Evolutionary conservation across 2,113 vertebrate species (phyloP), one percentile per base, ranked within the genome.

Genomic region (Ceratotherium simum): DNA sequence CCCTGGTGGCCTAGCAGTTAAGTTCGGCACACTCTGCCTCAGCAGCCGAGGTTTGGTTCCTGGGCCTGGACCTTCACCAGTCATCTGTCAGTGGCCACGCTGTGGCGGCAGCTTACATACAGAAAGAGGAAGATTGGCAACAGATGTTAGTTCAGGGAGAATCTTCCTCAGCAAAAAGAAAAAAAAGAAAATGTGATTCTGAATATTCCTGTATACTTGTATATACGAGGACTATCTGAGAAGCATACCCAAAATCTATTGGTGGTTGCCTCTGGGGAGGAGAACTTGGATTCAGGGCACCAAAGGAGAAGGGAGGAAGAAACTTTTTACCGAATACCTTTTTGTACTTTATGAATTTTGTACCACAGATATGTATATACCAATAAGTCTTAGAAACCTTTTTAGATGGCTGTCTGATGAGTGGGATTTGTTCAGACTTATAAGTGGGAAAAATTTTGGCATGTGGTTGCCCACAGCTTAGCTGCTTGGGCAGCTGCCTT

Each of bases 351-450:
- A 84, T 25, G 31, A 69, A 65, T 75, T 91, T 96, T 91, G 36
- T n/a, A n/a, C 51, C 67, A 64, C 69, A 96, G 79, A 58, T 39
- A 33, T 39, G 8, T 84, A 46, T 60, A 60, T 39, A 67, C 54
- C 20, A n/a, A 6, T 62, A 75, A 72, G 46, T 84, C 62, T 48
- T 79, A 89, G 84, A 73, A 90, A 33, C 64, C 23, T 65, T 91
- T 84, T 46, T 20, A 75, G 81, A 25, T 90, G 16, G 10, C 70
- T 85, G 5, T 36, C 64, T 91, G 72, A 80, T 90, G 6, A 64
- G 78, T 93, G 29, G 42, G n/a, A 70, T 95, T 90, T 92, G 46
- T 58, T 87, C 39, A 91, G 27, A 86, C 86, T 87, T 81, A 18
- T 58, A 54, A 70, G 2, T 86, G 39, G 51, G 51, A 31, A 62